phyloP scores from a whole-genome alignment of 1,140 invertebrate species.

The Halesus radiatus region DNA sequence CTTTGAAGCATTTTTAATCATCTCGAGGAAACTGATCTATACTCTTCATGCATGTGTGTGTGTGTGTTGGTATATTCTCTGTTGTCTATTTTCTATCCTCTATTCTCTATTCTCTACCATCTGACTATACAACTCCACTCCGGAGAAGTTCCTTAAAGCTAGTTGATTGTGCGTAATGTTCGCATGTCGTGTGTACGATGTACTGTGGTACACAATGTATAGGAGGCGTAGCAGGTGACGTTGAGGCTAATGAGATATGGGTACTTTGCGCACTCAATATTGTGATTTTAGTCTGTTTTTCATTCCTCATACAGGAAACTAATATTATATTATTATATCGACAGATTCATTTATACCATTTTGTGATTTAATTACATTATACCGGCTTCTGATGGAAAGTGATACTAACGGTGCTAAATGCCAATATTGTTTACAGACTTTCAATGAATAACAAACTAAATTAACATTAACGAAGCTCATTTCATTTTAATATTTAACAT shows the following conservation, averaged over 20 bases:
- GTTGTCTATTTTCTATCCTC: too few species aligned
- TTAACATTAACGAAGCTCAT: neutral
- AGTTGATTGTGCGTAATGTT: too few species aligned
- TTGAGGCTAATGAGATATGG: conserved; percentile 16
- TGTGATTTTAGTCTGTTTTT: conserved; percentile 9
- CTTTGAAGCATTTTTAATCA: too few species aligned
- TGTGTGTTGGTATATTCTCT: too few species aligned
- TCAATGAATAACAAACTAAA: neutral
- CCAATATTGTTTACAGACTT: conserved; percentile 17
- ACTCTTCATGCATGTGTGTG: too few species aligned
- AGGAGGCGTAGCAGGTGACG: neutral
- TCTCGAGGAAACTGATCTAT: too few species aligned
- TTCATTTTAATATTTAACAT: neutral
- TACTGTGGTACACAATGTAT: neutral
- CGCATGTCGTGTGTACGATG: too few species aligned
- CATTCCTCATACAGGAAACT: neutral
- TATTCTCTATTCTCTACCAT: too few species aligned
- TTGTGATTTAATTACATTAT: conserved; percentile 27
- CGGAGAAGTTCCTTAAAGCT: too few species aligned
- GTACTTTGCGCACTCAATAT: conserved; percentile 12
- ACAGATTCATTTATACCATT: conserved; percentile 18
- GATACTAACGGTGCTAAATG: conserved; percentile 34
- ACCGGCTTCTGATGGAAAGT: conserved; percentile 31
- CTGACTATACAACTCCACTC: too few species aligned
- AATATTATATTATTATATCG: conserved; percentile 2